Conservation (phyloP, 1,140 invertebrate species). For the Formica exsecta region DNA sequence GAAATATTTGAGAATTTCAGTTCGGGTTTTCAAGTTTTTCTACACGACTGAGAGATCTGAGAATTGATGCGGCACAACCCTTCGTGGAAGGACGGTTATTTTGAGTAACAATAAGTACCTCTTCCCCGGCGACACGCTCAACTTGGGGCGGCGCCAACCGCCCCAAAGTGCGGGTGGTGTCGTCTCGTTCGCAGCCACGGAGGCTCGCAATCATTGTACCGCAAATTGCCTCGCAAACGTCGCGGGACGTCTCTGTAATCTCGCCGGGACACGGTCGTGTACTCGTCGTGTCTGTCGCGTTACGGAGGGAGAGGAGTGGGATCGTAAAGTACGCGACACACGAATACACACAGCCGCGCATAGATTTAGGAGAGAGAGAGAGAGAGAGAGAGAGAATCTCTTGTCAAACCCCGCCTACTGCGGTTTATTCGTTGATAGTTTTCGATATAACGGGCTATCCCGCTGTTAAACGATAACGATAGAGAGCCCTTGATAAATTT, state of each 20-base stretch:
- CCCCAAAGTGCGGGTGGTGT: background rate
- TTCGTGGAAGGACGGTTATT: background rate
- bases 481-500: conserved; percentile 6
- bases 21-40: too few species aligned
- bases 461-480: conserved; percentile 41
- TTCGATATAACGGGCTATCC: background rate
- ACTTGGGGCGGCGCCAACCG: background rate
- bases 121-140: background rate
- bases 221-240: conserved; percentile 64
- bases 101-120: conserved; percentile 21
- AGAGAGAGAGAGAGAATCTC: background rate
- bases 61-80: background rate
- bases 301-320: background rate
- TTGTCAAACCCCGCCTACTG: background rate
- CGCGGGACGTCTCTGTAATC: conserved; percentile 38
- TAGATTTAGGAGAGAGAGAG: conserved; percentile 10
- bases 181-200: conserved; percentile 53
- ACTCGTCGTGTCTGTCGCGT: conserved; percentile 2
- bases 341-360: background rate
- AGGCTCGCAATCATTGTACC: conserved; percentile 60
- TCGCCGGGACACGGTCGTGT: conserved; percentile 8
- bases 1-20: too few species aligned
- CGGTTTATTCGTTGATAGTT: conserved; percentile 26
- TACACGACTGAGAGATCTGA: too few species aligned
- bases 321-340: conserved; percentile 11